These are phyloP conservation scores for Cheirogaleus major DNA, from an alignment of 2,797 vertebrate genomes.

Conservation along the genomic window DNA sequence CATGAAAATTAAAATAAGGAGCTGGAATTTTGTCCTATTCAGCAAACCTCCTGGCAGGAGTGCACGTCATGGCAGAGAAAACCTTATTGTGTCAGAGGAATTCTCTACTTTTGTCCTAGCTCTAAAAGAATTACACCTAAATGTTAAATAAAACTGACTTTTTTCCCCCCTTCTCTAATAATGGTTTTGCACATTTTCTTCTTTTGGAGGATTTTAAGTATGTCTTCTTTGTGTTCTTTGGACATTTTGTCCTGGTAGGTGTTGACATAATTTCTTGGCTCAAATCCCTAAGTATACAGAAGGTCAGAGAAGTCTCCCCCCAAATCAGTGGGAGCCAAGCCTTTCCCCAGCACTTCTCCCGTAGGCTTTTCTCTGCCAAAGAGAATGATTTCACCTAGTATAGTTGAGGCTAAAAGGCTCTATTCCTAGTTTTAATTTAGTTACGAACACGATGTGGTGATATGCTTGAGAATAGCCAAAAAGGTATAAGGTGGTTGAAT, in stretches of 20 bases:
- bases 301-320: not conserved
- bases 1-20: constrained; percentile 60
- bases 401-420: not conserved
- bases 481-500: not conserved
- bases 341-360: not conserved
- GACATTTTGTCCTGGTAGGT: not conserved
- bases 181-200: not conserved
- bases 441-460: not conserved
- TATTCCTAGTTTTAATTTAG: not conserved
- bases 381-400: constrained; percentile 48
- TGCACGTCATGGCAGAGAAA: not conserved
- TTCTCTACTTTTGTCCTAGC: not conserved
- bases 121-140: constrained; percentile 14
- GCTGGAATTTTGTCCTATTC: constrained; percentile 64
- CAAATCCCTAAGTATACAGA: not conserved
- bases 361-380: not conserved
- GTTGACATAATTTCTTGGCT: constrained; percentile 53
- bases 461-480: not conserved
- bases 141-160: constrained; percentile 24
- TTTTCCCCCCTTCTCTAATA: not conserved
- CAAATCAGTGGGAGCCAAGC: not conserved
- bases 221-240: not conserved
- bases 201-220: not conserved
- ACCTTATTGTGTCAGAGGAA: constrained; percentile 5
- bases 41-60: constrained; percentile 56